phyloP scores from a whole-genome alignment of 2,113 vertebrate species.

The Cariama cristata region DNA sequence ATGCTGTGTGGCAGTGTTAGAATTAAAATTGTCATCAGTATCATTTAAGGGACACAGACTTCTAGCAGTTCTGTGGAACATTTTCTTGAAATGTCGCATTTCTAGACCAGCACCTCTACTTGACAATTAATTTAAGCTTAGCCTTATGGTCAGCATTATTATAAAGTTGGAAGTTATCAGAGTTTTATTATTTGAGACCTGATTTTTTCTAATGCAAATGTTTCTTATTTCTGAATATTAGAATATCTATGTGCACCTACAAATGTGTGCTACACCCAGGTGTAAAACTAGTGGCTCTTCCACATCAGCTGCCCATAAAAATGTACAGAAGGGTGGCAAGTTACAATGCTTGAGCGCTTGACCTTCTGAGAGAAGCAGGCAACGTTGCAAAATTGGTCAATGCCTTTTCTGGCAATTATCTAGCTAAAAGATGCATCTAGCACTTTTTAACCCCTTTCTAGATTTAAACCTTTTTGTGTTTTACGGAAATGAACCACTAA shows the following conservation, averaged over 20 bases:
- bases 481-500: neutral
- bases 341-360: neutral
- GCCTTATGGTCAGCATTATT: neutral
- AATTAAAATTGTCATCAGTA: neutral
- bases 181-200: neutral
- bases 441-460: neutral
- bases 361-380: neutral
- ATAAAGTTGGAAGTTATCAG: accelerated
- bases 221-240: neutral
- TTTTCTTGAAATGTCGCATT: neutral
- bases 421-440: neutral
- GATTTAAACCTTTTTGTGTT: neutral
- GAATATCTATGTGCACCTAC: accelerated
- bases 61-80: neutral
- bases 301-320: neutral
- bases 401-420: neutral
- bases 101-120: neutral
- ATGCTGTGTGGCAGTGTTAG: accelerated
- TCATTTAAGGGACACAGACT: accelerated
- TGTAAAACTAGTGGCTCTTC: neutral
- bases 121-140: neutral
- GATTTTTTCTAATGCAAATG: neutral
- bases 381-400: neutral
- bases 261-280: neutral
- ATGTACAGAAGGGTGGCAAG: accelerated